Evolutionary conservation across 2,797 vertebrate genomes (phyloP).

Genomic region (Antennarius maculatus): DNA sequence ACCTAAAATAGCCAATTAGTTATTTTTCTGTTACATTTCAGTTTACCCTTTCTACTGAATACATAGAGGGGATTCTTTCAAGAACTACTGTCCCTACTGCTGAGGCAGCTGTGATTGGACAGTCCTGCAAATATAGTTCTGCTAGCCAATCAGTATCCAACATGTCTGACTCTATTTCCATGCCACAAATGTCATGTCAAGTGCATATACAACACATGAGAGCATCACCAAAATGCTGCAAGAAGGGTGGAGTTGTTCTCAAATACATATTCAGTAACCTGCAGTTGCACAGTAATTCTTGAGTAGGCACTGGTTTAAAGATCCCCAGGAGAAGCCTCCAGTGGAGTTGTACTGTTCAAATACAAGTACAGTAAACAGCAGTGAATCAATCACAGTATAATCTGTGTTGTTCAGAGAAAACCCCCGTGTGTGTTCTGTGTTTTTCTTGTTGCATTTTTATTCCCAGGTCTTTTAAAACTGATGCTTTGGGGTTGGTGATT

Average conservation of each 20-base stretch:
- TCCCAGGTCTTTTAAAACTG: too few relatives aligned
- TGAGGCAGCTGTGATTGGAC: not conserved
- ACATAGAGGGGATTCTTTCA: not conserved
- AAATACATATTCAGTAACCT: constrained; percentile 33
- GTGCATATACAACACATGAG: constrained; percentile 15
- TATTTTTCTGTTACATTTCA: not conserved
- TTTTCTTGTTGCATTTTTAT: too few relatives aligned
- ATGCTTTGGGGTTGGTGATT: not conserved
- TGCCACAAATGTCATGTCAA: constrained; percentile 12
- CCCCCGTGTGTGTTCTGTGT: constrained; percentile 4
- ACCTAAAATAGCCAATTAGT: not conserved
- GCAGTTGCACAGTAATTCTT: constrained; percentile 43
- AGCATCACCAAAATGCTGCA: constrained; percentile 43
- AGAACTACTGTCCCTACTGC: not conserved
- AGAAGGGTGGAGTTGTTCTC: constrained; percentile 38
- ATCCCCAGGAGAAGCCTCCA: constrained; percentile 48
- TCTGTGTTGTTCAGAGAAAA: constrained; percentile 58
- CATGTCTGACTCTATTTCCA: not conserved
- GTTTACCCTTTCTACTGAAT: not conserved
- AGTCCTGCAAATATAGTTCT: not conserved
- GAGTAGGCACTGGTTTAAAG: constrained; percentile 61
- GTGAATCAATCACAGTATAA: constrained; percentile 64
- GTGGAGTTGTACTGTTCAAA: constrained; percentile 53
- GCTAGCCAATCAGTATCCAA: not conserved
- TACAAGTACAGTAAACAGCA: constrained; percentile 63